Percentiles rank a stretch among this genome's conserved stretches.
Conservation (phyloP, 1,140 invertebrate genomes). For the Euborellia annulipes region DNA sequence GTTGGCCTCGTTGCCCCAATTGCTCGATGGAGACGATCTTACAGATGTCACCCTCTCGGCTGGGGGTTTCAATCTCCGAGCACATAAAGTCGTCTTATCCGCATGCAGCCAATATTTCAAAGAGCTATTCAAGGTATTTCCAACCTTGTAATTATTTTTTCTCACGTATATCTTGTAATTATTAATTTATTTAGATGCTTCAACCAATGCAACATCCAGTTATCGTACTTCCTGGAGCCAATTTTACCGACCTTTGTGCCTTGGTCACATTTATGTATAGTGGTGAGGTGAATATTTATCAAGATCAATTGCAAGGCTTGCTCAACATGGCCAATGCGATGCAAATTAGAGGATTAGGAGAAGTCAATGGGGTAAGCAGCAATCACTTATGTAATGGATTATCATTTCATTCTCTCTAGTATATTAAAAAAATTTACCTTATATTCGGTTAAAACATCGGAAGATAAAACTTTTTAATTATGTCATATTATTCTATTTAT, state of each 20-base stretch:
- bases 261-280: constrained; percentile 84
- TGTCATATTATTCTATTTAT: too few relatives aligned
- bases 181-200: constrained; percentile 37
- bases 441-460: too few relatives aligned
- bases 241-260: constrained; percentile 60
- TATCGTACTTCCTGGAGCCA: constrained; percentile 65
- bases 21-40: constrained; percentile 67
- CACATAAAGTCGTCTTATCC: constrained; percentile 74
- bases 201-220: constrained; percentile 59
- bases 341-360: constrained; percentile 71
- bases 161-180: neutral
- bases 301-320: constrained; percentile 62
- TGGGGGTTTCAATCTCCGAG: constrained; percentile 58
- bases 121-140: constrained; percentile 60
- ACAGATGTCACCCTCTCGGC: constrained; percentile 81
- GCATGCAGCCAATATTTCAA: constrained; percentile 87
- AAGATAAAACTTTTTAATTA: too few relatives aligned
- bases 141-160: constrained; percentile 2
- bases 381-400: neutral
- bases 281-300: constrained; percentile 76
- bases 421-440: too few relatives aligned
- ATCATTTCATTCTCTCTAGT: too few relatives aligned
- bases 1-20: constrained; percentile 61
- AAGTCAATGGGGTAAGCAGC: constrained; percentile 49
- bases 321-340: constrained; percentile 68